Conservation (phyloP, 2,888 invertebrate genomes). For the Boloria selene region DNA sequence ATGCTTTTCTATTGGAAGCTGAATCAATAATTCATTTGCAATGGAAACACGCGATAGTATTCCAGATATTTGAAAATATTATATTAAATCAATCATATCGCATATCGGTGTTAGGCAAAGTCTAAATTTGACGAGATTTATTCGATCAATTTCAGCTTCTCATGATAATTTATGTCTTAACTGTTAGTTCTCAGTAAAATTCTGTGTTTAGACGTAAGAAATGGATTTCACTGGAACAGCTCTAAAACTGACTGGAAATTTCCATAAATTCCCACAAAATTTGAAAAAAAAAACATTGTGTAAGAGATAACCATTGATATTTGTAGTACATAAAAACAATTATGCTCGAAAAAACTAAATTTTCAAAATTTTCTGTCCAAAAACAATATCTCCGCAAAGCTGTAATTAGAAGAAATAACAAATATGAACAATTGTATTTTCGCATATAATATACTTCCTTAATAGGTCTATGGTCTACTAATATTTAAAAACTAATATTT, state of each 20-base stretch:
- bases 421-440: neutral
- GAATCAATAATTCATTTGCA: conserved; percentile 52
- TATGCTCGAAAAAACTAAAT: no score
- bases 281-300: no score
- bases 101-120: conserved; percentile 31
- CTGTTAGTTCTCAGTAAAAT: neutral
- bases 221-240: no score
- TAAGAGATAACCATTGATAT: no score
- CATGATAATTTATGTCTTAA: neutral
- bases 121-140: neutral
- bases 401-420: neutral
- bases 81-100: conserved; percentile 49
- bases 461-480: neutral
- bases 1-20: conserved; percentile 46
- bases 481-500: no score
- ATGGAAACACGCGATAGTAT: conserved; percentile 51
- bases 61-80: conserved; percentile 56
- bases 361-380: no score
- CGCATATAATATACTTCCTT: neutral
- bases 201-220: no score
- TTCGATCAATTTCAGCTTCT: neutral
- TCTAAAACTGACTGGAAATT: no score
- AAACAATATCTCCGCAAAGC: no score
- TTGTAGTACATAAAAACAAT: no score
- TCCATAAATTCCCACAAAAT: no score